phyloP scores from a whole-genome alignment of 1,140 invertebrate species.

The Cepaea nemoralis region DNA sequence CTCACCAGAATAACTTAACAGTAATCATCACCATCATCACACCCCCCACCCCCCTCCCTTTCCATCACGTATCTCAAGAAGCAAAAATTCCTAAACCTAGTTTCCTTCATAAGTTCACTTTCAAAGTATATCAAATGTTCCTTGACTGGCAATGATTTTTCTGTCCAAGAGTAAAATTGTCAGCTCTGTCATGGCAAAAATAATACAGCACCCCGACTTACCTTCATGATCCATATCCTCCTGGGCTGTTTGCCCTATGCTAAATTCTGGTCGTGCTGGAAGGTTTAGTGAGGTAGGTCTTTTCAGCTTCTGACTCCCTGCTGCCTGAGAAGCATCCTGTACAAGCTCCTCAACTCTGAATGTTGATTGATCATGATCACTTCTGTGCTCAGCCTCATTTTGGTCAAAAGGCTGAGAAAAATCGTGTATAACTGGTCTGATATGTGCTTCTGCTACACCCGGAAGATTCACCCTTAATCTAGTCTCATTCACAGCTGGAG shows the following conservation, averaged over 20 bases:
- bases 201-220: not conserved
- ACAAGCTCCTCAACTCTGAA: not conserved
- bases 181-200: no score
- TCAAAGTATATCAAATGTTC: no score
- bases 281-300: constrained; percentile 67
- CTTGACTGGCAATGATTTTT: no score
- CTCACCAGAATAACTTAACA: no score
- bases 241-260: constrained; percentile 35
- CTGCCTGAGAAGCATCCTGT: not conserved
- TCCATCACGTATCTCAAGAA: no score
- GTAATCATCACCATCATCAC: no score
- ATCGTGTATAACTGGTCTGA: constrained; percentile 14
- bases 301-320: constrained; percentile 43
- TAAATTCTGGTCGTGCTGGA: constrained; percentile 55
- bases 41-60: no score
- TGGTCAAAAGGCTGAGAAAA: constrained; percentile 1
- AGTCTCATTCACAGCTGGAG: not conserved
- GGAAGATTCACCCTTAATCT: not conserved
- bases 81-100: no score
- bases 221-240: constrained; percentile 38
- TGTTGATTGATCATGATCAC: not conserved
- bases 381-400: not conserved
- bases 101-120: no score
- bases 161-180: no score
- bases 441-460: not conserved